phyloP scores from a whole-genome alignment of 2,113 vertebrate species.

The Mixornis gularis region DNA sequence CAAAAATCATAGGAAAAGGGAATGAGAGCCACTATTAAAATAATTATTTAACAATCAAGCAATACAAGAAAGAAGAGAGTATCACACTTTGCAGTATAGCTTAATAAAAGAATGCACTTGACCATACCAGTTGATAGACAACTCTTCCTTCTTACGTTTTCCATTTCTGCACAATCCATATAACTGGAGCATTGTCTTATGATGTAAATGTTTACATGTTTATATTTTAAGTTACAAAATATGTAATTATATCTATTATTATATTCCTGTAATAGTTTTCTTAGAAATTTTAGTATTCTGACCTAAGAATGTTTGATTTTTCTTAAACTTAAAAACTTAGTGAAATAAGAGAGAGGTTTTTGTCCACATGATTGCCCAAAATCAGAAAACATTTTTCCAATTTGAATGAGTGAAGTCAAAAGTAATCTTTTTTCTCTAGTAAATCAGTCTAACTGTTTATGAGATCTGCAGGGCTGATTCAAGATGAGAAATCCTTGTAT shows the following conservation, averaged over 20 bases:
- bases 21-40: not conserved
- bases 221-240: not conserved
- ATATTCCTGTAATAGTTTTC: not conserved
- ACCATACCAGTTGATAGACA: not conserved
- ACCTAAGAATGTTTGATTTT: not conserved
- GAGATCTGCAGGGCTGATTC: not conserved
- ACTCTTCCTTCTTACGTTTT: not conserved
- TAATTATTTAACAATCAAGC: not conserved
- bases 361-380: not conserved
- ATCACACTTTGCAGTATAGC: not conserved
- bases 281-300: not conserved
- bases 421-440: not conserved
- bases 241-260: not conserved
- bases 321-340: not conserved
- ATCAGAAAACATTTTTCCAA: not conserved
- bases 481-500: not conserved
- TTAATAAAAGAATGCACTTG: not conserved
- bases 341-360: not conserved
- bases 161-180: not conserved
- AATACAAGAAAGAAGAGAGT: not conserved
- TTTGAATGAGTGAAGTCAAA: not conserved
- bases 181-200: not conserved
- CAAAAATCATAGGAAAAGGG: not conserved
- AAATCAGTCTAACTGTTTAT: not conserved
- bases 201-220: not conserved